phyloP scores from a whole-genome alignment of 2,797 vertebrate species.

The Muscicapa comitata region DNA sequence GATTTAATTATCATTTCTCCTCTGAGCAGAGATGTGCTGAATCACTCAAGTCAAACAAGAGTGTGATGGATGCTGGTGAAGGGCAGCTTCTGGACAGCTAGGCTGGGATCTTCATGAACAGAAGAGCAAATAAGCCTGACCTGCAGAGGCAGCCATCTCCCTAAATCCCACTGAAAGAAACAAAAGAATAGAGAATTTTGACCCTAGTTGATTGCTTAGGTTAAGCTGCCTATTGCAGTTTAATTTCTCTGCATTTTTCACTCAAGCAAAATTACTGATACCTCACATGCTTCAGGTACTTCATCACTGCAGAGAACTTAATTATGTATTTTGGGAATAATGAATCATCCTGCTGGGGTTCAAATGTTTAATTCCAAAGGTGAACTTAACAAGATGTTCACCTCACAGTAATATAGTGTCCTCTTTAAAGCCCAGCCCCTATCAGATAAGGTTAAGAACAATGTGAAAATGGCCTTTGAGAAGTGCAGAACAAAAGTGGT shows the following conservation, averaged over 20 bases:
- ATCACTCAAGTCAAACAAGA: background rate
- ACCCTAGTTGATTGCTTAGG: background rate
- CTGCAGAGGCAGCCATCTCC: background rate
- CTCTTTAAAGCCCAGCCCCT: background rate
- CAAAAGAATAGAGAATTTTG: background rate
- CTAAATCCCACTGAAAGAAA: background rate
- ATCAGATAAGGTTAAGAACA: background rate
- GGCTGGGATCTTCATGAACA: background rate
- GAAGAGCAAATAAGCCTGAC: background rate
- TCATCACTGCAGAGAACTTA: background rate
- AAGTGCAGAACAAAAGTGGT: background rate
- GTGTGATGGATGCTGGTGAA: background rate
- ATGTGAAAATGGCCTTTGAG: background rate
- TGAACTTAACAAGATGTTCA: background rate
- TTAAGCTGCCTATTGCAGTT: background rate
- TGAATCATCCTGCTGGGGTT: background rate
- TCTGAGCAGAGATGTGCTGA: background rate
- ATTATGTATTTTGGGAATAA: background rate
- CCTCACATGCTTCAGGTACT: rapidly evolving
- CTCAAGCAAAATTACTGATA: background rate
- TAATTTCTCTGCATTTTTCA: background rate
- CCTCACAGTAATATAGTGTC: background rate
- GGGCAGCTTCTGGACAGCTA: background rate
- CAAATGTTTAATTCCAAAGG: background rate
- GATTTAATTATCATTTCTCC: background rate